A percentile compares a stretch with the other conserved stretches of the same genome.
These are phyloP conservation scores for Chymomyza amoena DNA, from an alignment of 2,888 invertebrate genomes.

Conservation along the genomic window DNA sequence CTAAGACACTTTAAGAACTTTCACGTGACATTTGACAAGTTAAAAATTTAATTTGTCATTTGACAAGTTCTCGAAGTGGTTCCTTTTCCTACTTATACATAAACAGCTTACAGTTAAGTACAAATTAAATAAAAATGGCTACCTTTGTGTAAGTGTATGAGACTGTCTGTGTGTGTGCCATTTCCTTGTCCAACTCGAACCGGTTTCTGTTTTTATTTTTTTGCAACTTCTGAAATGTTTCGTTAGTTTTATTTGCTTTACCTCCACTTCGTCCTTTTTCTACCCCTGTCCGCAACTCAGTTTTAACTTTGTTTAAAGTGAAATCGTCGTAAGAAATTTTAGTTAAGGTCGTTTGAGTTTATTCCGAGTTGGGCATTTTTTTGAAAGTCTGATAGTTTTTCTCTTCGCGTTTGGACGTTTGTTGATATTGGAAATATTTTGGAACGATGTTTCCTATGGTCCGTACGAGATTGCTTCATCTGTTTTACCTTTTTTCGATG, in stretches of 20 bases:
- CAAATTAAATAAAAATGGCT: background rate
- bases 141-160: conserved; percentile 3
- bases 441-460: no score
- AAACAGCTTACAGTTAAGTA: background rate
- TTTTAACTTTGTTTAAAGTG: conserved; percentile 64
- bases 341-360: no score
- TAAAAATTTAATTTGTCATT: conserved; percentile 74
- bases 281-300: conserved; percentile 18
- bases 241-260: conserved; percentile 6
- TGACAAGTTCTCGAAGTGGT: conserved; percentile 41
- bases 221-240: background rate
- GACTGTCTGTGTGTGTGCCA: conserved; percentile 8
- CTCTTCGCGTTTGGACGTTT: no score
- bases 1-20: background rate
- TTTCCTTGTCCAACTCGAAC: conserved; percentile 48
- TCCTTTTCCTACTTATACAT: background rate
- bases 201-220: conserved; percentile 1
- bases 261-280: conserved; percentile 33
- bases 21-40: conserved; percentile 47
- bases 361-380: background rate
- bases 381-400: background rate
- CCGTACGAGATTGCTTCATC: no score
- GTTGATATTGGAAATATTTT: no score
- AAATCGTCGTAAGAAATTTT: conserved; percentile 47
- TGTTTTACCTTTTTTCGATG: no score